Conservation (phyloP, 1,140 invertebrate species). For the Scaptodrosophila lebanonensis region DNA sequence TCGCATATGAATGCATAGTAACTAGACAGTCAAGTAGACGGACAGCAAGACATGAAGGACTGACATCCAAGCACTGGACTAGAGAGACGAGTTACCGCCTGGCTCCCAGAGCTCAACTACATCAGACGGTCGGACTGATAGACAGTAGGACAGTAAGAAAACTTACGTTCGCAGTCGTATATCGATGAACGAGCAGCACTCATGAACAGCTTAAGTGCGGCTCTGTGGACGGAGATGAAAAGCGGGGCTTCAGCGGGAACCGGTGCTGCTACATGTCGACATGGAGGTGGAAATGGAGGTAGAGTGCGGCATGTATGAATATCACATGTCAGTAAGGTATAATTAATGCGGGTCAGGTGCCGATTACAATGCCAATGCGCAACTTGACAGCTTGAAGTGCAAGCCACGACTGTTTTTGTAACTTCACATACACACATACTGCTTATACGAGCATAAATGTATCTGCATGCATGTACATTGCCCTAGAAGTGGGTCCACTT, state of each 20-base stretch:
- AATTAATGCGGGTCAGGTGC: slow-evolving; percentile 74
- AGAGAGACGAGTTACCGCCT: slow-evolving; percentile 31
- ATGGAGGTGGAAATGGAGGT: not conserved
- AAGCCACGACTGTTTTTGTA: slow-evolving; percentile 13
- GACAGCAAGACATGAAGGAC: slow-evolving; percentile 15
- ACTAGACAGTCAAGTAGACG: slow-evolving; percentile 27
- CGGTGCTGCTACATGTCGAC: not conserved
- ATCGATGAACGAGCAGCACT: slow-evolving; percentile 56
- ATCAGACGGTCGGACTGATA: slow-evolving; percentile 18
- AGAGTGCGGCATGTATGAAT: slow-evolving; percentile 60
- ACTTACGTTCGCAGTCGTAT: too few relatives aligned
- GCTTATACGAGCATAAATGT: not conserved
- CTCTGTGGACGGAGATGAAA: slow-evolving; percentile 41
- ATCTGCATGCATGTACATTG: slow-evolving; percentile 8
- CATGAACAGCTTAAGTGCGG: slow-evolving; percentile 52
- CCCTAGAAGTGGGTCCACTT: slow-evolving; percentile 26
- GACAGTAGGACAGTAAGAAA: slow-evolving; percentile 42
- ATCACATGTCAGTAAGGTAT: slow-evolving; percentile 73
- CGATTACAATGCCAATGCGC: slow-evolving; percentile 73
- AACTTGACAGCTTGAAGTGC: slow-evolving; percentile 69
- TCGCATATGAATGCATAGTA: slow-evolving; percentile 8
- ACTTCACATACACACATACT: not conserved
- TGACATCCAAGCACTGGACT: slow-evolving; percentile 2
- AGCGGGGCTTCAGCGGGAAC: not conserved
- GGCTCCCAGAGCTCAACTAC: slow-evolving; percentile 59